Conservation (phyloP, 1,140 invertebrate species). For the Drosophila takahashii region DNA sequence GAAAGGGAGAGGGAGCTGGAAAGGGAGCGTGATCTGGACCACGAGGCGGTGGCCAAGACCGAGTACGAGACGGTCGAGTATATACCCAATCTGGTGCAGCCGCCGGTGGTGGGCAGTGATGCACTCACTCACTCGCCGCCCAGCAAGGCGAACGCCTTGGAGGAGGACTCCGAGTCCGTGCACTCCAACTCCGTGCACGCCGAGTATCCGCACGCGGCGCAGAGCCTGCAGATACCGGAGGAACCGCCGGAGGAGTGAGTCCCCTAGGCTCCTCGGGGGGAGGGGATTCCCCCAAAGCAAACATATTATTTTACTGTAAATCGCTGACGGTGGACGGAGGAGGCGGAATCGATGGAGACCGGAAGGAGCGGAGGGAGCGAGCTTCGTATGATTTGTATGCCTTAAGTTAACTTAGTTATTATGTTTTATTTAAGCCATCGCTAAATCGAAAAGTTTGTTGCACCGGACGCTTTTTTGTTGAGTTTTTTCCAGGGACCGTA, state of each 20-base stretch:
- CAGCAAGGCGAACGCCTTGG: slow-evolving; percentile 69
- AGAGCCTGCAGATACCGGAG: slow-evolving; percentile 79
- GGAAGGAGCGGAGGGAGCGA: slow-evolving; percentile 43
- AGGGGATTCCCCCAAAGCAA: slow-evolving; percentile 10
- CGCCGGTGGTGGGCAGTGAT: slow-evolving; percentile 25
- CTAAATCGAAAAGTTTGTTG: slow-evolving; percentile 45
- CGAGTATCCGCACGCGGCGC: slow-evolving; percentile 76
- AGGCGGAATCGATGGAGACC: slow-evolving; percentile 23
- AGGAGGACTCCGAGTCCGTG: slow-evolving; percentile 69
- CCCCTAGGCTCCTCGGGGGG: slow-evolving; percentile 4
- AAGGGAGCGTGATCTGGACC: slow-evolving; percentile 43
- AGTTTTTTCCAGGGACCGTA: too few species aligned
- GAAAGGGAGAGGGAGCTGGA: slow-evolving; percentile 23
- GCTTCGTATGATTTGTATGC: slow-evolving; percentile 60
- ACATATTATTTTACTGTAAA: slow-evolving; percentile 58
- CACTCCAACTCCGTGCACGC: slow-evolving; percentile 82
- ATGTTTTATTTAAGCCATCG: slow-evolving; percentile 70
- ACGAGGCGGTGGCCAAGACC: slow-evolving; percentile 71
- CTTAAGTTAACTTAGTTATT: slow-evolving; percentile 78
- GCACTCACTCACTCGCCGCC: slow-evolving; percentile 42
- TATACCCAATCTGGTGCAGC: slow-evolving; percentile 69
- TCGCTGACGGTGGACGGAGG: slow-evolving; percentile 29
- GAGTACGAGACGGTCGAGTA: slow-evolving; percentile 80
- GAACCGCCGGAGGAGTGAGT: slow-evolving; percentile 79
- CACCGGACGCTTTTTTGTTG: slow-evolving; percentile 46